A percentile compares a stretch with the other conserved stretches of the same genome.
These are phyloP conservation scores for Pseudois nayaur DNA, from an alignment of 2,113 vertebrate genomes.

Conservation along the genomic window DNA sequence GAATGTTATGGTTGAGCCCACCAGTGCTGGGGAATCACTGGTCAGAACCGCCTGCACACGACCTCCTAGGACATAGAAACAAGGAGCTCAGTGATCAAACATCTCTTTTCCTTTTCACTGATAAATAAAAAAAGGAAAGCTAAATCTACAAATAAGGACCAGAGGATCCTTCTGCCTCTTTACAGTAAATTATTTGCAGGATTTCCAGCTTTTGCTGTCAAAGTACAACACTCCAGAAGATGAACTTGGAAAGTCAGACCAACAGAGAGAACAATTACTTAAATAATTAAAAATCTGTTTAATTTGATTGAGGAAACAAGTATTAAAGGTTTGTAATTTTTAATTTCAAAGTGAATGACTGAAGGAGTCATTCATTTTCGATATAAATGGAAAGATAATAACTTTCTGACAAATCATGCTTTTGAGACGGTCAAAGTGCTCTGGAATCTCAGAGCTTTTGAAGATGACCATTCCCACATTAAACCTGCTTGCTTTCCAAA, in stretches of 20 bases:
- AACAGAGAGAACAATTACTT: not conserved
- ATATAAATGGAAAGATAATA: not conserved
- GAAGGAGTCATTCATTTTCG: not conserved
- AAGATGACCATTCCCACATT: not conserved
- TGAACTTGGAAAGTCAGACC: not conserved
- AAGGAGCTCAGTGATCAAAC: not conserved
- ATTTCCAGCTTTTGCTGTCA: not conserved
- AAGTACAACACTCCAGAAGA: not conserved
- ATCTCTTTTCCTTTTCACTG: not conserved
- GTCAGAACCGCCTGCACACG: constrained; percentile 84
- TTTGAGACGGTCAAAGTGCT: not conserved
- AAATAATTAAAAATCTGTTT: not conserved
- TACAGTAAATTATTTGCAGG: not conserved
- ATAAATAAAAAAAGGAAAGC: not conserved
- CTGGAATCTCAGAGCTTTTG: not conserved
- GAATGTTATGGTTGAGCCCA: constrained; percentile 90
- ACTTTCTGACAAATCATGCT: not conserved
- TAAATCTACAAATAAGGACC: not conserved
- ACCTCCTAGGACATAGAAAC: constrained; percentile 77
- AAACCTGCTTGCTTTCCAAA: not conserved
- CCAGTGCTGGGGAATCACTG: constrained; percentile 91
- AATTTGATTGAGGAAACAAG: not conserved
- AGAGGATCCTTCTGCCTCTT: not conserved
- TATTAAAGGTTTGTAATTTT: not conserved
- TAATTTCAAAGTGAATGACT: not conserved